phyloP scores from a whole-genome alignment of 2,113 vertebrate genomes.

The Podarcis raffonei region DNA sequence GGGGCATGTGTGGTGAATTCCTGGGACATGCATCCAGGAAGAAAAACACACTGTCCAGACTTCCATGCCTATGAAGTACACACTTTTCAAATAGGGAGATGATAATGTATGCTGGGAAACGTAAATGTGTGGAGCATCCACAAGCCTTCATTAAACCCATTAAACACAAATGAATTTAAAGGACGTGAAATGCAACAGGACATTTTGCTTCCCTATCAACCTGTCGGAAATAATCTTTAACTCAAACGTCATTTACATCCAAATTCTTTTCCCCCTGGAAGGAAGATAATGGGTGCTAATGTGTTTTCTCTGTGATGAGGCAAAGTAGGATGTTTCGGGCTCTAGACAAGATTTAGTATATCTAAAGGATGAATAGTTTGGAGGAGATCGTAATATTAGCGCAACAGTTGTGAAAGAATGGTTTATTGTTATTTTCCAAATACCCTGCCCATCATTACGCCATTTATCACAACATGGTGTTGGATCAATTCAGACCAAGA shows the following conservation, averaged over 20 bases:
- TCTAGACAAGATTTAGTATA: neutral
- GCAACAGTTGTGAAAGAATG: neutral
- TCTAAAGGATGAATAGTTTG: neutral
- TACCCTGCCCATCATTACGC: neutral
- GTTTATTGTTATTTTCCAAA: neutral
- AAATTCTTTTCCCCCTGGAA: neutral
- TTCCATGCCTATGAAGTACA: neutral
- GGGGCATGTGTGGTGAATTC: neutral
- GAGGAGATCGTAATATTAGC: slow-evolving; percentile 3
- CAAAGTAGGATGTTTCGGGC: neutral
- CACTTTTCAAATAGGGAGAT: neutral
- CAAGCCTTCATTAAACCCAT: neutral
- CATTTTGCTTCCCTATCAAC: neutral
- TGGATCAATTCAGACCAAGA: neutral
- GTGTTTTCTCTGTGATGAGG: neutral
- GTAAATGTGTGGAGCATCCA: neutral
- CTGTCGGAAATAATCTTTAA: neutral
- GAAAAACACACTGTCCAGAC: neutral
- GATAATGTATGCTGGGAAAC: neutral
- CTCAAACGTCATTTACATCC: neutral
- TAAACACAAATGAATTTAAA: neutral
- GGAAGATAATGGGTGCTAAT: neutral
- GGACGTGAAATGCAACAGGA: neutral
- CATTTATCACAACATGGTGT: neutral
- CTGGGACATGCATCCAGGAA: neutral